These are phyloP conservation scores for Pogonus chalceus DNA, from an alignment of 1,140 invertebrate genomes.

Conservation along the genomic window DNA sequence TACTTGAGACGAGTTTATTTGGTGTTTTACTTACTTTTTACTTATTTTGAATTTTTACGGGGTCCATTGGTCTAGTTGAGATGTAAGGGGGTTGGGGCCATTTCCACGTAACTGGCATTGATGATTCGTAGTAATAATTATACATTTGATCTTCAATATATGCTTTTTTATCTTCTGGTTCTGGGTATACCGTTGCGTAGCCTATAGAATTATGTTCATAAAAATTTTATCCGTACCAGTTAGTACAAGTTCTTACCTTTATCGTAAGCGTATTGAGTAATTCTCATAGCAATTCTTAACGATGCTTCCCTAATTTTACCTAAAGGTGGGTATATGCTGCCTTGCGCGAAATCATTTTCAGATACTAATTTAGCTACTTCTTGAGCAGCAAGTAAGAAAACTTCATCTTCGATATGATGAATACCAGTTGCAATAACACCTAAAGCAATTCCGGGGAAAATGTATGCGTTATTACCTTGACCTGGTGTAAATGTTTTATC, in stretches of 20 bases:
- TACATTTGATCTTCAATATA: conserved; percentile 69
- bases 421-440: conserved; percentile 80
- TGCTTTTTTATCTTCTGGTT: conserved; percentile 62
- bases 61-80: conserved; percentile 41
- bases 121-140: conserved; percentile 66
- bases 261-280: conserved; percentile 81
- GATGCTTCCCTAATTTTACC: conserved; percentile 82
- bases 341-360: conserved; percentile 67
- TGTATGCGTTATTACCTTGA: conserved; percentile 95
- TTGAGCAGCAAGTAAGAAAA: conserved; percentile 85
- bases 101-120: conserved; percentile 62
- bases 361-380: conserved; percentile 74
- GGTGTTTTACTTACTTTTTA: too few species aligned
- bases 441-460: conserved; percentile 88
- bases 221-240: neutral
- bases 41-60: conserved; percentile 19
- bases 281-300: conserved; percentile 70
- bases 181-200: conserved; percentile 73
- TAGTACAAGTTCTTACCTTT: conserved; percentile 45
- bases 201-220: conserved; percentile 45
- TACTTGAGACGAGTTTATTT: too few species aligned
- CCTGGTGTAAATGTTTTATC: conserved; percentile 78
- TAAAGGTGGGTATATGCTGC: conserved; percentile 90
- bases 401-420: conserved; percentile 79
- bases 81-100: conserved; percentile 55